Conservation (phyloP, 2,888 invertebrate genomes). For the Disparrhopalites patrizii region DNA sequence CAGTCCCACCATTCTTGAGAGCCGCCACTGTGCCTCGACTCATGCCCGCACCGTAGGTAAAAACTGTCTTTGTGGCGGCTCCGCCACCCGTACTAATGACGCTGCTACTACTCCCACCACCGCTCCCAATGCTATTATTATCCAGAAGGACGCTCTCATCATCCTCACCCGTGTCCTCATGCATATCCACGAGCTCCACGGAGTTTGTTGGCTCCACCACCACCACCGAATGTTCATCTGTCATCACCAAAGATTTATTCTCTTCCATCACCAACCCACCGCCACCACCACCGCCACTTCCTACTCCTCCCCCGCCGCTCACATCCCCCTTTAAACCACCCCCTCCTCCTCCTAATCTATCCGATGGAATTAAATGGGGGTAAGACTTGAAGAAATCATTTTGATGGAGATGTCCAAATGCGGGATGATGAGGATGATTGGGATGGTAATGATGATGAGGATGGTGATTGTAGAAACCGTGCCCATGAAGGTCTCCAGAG, state of each 20-base stretch:
- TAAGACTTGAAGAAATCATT: slow-evolving; percentile 22
- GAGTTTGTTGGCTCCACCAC: neutral
- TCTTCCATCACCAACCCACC: neutral
- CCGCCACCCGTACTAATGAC: slow-evolving; percentile 7
- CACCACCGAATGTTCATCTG: neutral
- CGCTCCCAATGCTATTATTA: slow-evolving; percentile 6
- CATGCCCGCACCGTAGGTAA: slow-evolving; percentile 16
- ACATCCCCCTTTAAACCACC: neutral
- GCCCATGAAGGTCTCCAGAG: neutral
- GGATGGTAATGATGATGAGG: slow-evolving; percentile 18
- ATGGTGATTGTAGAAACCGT: slow-evolving; percentile 20
- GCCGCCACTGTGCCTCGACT: slow-evolving; percentile 14
- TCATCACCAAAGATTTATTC: neutral
- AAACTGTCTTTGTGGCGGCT: slow-evolving; percentile 21
- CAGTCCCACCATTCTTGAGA: slow-evolving; percentile 28
- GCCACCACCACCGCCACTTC: neutral
- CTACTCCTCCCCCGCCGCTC: neutral
- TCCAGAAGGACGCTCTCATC: slow-evolving; percentile 15
- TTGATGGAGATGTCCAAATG: slow-evolving; percentile 17
- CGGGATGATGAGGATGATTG: slow-evolving; percentile 15
- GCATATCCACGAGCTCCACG: slow-evolving; percentile 13
- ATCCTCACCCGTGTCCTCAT: slow-evolving; percentile 18
- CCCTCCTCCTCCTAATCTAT: neutral
- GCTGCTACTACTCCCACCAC: slow-evolving; percentile 14
- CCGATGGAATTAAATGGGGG: slow-evolving; percentile 14